Conservation (phyloP, 2,797 vertebrate species). For the Gouania willdenowi region DNA sequence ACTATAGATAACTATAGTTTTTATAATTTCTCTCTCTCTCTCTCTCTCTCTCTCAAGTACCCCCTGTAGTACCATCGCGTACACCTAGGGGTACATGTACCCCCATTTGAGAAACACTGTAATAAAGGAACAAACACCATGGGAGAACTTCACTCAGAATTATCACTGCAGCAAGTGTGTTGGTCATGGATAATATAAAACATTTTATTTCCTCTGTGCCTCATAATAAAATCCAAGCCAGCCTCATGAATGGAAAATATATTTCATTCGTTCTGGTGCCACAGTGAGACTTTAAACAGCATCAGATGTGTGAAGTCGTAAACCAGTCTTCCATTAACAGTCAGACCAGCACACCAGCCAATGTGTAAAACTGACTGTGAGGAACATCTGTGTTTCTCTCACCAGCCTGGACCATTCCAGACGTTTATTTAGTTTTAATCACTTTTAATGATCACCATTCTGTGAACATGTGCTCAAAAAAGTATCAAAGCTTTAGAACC, state of each 20-base stretch:
- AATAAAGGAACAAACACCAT: conserved; percentile 1
- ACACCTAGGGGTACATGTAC: too few relatives aligned
- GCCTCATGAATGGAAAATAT: conserved; percentile 2
- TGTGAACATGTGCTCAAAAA: too few relatives aligned
- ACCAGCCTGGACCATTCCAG: conserved; percentile 1
- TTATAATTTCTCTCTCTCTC: too few relatives aligned
- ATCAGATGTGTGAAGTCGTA: conserved; percentile 29
- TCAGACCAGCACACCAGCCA: background rate
- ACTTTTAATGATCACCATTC: too few relatives aligned
- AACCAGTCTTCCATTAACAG: conserved; percentile 15
- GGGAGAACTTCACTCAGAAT: background rate
- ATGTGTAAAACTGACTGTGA: conserved; percentile 2
- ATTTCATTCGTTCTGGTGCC: too few relatives aligned
- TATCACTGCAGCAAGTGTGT: background rate
- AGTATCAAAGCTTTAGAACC: too few relatives aligned
- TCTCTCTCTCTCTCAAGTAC: too few relatives aligned
- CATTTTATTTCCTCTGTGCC: conserved; percentile 19
- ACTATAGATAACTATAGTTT: too few relatives aligned
- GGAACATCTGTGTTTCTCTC: conserved; percentile 26
- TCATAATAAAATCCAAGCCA: conserved; percentile 5
- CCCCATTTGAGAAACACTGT: too few relatives aligned
- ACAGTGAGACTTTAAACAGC: conserved; percentile 19
- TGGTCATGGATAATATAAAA: conserved; percentile 13
- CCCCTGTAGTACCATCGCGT: too few relatives aligned
- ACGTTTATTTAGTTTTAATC: too few relatives aligned